Evolutionary conservation across 2,113 vertebrate genomes (phyloP), one percentile per base, ranked within the genome.

Genomic region (Oxyura jamaicensis): DNA sequence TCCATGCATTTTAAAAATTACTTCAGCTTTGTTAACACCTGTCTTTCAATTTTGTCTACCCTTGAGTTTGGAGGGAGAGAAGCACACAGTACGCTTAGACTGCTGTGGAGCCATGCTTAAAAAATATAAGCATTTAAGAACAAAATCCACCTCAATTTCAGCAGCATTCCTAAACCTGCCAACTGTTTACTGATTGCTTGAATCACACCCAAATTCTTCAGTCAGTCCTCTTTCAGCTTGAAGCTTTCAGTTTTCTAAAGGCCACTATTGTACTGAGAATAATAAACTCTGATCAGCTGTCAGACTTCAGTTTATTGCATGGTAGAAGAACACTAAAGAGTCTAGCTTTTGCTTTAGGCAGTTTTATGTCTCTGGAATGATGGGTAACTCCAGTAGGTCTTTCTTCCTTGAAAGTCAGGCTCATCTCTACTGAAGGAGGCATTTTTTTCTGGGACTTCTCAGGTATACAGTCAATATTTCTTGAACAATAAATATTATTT

Each of bases 71-170:
- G 25, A 76, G 19, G 7, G 29, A 75, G 15, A 72, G 29, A 86
- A 71, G 13, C 15, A 44, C 35, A 46, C 7, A 80, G 10, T 71
- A n/a, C 20, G 14, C 6, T 86, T 60, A 75, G 60, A 25, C 13
- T 77, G 21, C 66, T 78, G 23, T 25, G 22, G 33, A 75, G 19
- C 29, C 4, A 26, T 63, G 8, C n/a, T 53, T 85, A 59, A 76
- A 59, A 95, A 88, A 46, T n/a, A 69, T 29, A 83, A 93, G 23
- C 28, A 26, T 90, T 90, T 91, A 88, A 93, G 84, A 93, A 73
- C 22, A 91, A 95, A 94, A 85, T 82, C 81, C 62, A 82, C 14
- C 22, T 82, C 63, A 55, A 15, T 81, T 90, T 93, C 63, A 95
- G 52, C 46, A 80, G 23, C 42, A 81, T 74, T 90, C 36, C 10